Percentiles rank a stretch among this genome's conserved stretches.
These are phyloP conservation scores for Opisthocomus hoazin DNA, from an alignment of 2,113 vertebrate genomes.

Conservation along the genomic window DNA sequence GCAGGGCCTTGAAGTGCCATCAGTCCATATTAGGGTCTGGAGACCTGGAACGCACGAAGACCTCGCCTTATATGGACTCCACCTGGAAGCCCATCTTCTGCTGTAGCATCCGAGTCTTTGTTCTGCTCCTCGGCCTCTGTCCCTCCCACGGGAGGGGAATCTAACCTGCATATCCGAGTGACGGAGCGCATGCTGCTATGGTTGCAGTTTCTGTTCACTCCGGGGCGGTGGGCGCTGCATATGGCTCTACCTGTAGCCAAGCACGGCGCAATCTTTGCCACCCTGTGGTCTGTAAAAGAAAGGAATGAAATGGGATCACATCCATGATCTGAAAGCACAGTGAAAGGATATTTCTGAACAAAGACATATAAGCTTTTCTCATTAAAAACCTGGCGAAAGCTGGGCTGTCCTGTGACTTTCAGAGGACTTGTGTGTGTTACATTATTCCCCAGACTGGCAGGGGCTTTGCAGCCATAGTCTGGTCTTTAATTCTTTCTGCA, in stretches of 20 bases:
- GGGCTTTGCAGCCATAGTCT: neutral
- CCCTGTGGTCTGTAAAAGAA: neutral
- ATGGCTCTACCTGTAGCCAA: neutral
- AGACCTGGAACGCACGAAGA: neutral
- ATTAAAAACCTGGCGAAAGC: neutral
- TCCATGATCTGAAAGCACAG: neutral
- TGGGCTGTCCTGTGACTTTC: neutral
- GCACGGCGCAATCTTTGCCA: neutral
- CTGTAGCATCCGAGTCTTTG: neutral
- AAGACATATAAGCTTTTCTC: neutral
- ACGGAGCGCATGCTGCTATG: neutral
- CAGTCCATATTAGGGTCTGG: slow-evolving; percentile 22
- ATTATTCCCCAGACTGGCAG: neutral
- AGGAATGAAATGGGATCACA: neutral
- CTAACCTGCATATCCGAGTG: fast-evolving
- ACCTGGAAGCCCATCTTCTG: neutral
- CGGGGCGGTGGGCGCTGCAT: neutral
- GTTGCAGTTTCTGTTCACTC: neutral
- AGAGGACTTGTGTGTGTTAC: neutral
- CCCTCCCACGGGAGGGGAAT: neutral
- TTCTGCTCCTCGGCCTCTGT: fast-evolving
- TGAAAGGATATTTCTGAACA: neutral
- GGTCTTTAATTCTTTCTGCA: neutral
- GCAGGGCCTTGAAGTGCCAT: neutral
- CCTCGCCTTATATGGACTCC: slow-evolving; percentile 34